Evolutionary conservation across 2,888 invertebrate species (phyloP).

Genomic region (Acanthosepion lycidas): DNA sequence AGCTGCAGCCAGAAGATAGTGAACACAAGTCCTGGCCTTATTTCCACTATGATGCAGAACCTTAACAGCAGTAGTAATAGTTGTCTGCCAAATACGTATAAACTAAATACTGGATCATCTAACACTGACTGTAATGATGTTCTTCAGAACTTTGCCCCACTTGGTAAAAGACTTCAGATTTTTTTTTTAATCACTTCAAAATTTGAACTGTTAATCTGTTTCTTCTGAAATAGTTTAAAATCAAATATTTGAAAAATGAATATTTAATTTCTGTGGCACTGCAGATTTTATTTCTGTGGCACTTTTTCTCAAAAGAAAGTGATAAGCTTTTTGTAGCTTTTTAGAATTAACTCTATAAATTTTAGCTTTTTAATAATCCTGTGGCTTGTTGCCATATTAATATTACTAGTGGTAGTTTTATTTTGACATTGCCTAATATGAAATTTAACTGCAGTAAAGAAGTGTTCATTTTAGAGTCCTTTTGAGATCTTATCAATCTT

Average conservation of each 20-base stretch:
- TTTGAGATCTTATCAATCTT: too few species aligned
- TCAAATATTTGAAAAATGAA: neutral
- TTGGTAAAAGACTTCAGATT: slow-evolving; percentile 78
- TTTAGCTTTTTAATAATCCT: too few species aligned
- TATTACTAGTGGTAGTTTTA: too few species aligned
- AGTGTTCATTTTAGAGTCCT: too few species aligned
- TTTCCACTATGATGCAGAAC: slow-evolving; percentile 81
- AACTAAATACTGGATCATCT: slow-evolving; percentile 48
- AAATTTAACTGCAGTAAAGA: too few species aligned
- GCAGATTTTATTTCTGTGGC: neutral
- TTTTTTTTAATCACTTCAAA: neutral
- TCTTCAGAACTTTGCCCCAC: slow-evolving; percentile 90
- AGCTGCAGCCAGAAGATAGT: slow-evolving; percentile 83
- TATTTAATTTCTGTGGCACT: too few species aligned
- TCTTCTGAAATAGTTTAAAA: neutral
- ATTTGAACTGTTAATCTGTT: neutral
- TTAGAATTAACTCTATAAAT: too few species aligned
- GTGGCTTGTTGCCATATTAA: too few species aligned
- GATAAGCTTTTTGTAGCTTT: too few species aligned
- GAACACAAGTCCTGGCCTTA: slow-evolving; percentile 82
- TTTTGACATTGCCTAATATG: too few species aligned
- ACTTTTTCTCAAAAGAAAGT: too few species aligned
- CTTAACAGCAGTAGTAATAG: slow-evolving; percentile 74
- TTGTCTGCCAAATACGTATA: slow-evolving; percentile 57
- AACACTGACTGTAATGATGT: slow-evolving; percentile 81